Evolutionary conservation across 2,888 invertebrate species (phyloP).

Genomic region (Aporophyla lueneburgensis): DNA sequence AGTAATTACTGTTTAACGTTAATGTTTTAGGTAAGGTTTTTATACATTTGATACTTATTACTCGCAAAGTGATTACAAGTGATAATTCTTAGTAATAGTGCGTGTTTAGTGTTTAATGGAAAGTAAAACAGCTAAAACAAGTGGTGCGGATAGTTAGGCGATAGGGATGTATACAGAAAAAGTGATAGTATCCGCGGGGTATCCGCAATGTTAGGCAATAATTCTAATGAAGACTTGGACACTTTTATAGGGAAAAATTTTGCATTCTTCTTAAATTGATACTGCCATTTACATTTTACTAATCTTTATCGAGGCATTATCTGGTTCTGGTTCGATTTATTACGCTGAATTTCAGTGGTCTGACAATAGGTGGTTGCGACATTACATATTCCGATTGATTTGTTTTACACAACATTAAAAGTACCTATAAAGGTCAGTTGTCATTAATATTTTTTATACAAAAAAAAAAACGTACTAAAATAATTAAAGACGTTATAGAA

Average conservation of each 20-base stretch:
- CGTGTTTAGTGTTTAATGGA: constrained; percentile 81
- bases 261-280: constrained; percentile 83
- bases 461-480: background rate
- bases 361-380: background rate
- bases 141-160: constrained; percentile 88
- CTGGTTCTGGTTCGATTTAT: constrained; percentile 22
- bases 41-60: constrained; percentile 91
- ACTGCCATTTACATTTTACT: constrained; percentile 87
- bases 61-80: constrained; percentile 90
- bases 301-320: constrained; percentile 72
- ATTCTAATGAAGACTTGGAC: constrained; percentile 88
- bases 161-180: constrained; percentile 67
- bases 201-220: constrained; percentile 84
- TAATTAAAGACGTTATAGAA: no score
- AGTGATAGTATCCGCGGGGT: constrained; percentile 77
- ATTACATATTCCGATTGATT: background rate
- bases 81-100: constrained; percentile 87
- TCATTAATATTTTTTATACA: no score
- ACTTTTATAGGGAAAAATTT: constrained; percentile 86
- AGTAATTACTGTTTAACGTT: constrained; percentile 83
- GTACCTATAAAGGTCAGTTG: no score
- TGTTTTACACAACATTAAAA: background rate
- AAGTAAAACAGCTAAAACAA: constrained; percentile 68
- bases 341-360: constrained; percentile 15
- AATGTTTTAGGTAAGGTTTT: constrained; percentile 86